Evolutionary conservation across 2,113 vertebrate species (phyloP).

Genomic region (Caranx ignobilis): DNA sequence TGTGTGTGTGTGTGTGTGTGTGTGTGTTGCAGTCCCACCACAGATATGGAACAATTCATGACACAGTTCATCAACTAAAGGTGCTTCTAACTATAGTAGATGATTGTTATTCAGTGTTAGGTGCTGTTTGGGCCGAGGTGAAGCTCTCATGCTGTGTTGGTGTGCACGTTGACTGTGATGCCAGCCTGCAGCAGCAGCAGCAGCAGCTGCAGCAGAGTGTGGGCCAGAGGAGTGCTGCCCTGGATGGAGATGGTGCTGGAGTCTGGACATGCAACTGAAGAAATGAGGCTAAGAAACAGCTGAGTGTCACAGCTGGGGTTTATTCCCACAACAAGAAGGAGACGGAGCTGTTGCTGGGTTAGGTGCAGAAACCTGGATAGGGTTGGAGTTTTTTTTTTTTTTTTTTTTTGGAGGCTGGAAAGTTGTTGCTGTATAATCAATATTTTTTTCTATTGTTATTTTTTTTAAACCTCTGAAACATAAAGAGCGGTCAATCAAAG

Average conservation of each 20-base stretch:
- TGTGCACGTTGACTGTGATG: conserved; percentile 6
- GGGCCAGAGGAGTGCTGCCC: conserved; percentile 16
- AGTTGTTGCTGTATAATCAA: neutral
- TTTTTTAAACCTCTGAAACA: neutral
- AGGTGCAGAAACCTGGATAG: neutral
- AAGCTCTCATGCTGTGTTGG: conserved; percentile 20
- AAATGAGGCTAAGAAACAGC: conserved; percentile 42
- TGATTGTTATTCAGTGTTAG: conserved; percentile 17
- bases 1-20: neutral
- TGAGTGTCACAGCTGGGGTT: conserved; percentile 23
- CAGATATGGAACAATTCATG: conserved; percentile 30
- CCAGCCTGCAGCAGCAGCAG: conserved; percentile 24
- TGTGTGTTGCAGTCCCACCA: conserved; percentile 7
- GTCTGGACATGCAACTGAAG: conserved; percentile 16
- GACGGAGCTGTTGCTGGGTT: conserved; percentile 2
- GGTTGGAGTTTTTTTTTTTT: neutral
- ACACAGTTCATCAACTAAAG: conserved; percentile 14
- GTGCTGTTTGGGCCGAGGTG: conserved; percentile 18
- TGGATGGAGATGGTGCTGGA: conserved; percentile 33
- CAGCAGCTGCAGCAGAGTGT: conserved; percentile 15
- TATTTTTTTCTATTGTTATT: neutral
- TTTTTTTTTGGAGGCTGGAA: neutral
- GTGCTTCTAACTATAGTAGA: conserved; percentile 11
- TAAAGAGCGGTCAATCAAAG: neutral
- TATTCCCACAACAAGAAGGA: conserved; percentile 8